Conservation (phyloP, 1,140 invertebrate genomes). For the Euura lappo region DNA sequence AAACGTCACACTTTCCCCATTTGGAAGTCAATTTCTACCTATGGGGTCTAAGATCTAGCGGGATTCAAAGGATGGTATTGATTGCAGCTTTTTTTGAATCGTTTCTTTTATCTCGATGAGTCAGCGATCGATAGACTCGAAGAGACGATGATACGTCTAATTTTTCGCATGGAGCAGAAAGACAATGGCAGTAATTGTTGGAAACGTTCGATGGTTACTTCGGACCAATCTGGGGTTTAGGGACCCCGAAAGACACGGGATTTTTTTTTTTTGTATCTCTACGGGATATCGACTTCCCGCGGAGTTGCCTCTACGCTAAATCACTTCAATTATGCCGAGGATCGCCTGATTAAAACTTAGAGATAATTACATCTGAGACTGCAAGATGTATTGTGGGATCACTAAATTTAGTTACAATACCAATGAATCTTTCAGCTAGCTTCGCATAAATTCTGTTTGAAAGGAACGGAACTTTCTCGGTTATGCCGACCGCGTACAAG, state of each 20-base stretch:
- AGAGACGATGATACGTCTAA: too few species aligned
- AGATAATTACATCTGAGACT: conserved; percentile 36
- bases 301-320: conserved; percentile 38
- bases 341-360: conserved; percentile 33
- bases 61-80: too few species aligned
- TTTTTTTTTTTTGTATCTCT: neutral
- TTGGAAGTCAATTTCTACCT: too few species aligned
- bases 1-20: too few species aligned
- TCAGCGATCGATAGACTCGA: too few species aligned
- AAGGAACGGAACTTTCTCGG: too few species aligned
- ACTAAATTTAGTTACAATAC: conserved; percentile 2
- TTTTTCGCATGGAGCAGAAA: neutral
- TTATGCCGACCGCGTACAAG: neutral
- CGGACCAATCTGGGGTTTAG: neutral
- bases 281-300: conserved; percentile 32
- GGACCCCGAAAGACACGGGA: neutral
- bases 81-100: too few species aligned
- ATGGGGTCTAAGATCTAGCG: too few species aligned
- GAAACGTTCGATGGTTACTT: neutral
- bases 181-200: neutral
- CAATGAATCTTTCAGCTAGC: neutral
- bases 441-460: neutral
- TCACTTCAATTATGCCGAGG: conserved; percentile 40
- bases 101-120: too few species aligned
- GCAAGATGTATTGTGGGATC: conserved; percentile 1